phyloP scores from a whole-genome alignment of 2,888 invertebrate genomes.

The Platypus cylindrus region DNA sequence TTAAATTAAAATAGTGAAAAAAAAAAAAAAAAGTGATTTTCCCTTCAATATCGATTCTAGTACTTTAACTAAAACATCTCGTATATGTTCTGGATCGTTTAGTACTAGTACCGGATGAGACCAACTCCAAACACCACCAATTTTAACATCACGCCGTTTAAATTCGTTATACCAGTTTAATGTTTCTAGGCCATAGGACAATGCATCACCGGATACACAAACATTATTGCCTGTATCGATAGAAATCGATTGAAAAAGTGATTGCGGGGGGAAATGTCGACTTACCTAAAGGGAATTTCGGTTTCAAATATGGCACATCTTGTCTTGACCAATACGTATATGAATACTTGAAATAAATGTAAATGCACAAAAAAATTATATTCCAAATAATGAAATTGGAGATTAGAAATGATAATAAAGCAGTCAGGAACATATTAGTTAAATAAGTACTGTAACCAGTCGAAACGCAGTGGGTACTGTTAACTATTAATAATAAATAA shows the following conservation, averaged over 20 bases:
- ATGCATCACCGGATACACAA: conserved; percentile 1
- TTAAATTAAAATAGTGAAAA: too few relatives aligned
- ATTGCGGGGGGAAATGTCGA: too few relatives aligned
- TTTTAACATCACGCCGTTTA: conserved; percentile 13
- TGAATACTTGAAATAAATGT: conserved; percentile 5
- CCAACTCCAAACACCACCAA: conserved; percentile 15
- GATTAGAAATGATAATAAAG: too few relatives aligned
- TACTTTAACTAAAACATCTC: conserved; percentile 12
- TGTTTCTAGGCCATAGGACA: conserved; percentile 10
- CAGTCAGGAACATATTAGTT: too few relatives aligned
- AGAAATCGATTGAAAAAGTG: too few relatives aligned
- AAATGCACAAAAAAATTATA: conserved; percentile 3
- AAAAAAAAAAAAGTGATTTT: too few relatives aligned
- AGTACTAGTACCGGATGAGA: conserved; percentile 19
- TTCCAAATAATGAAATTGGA: too few relatives aligned
- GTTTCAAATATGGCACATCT: conserved; percentile 4
- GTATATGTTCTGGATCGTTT: conserved; percentile 21
- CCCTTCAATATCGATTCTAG: too few relatives aligned
- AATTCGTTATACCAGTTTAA: conserved; percentile 16
- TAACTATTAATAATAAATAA: too few relatives aligned
- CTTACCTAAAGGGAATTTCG: conserved; percentile 7
- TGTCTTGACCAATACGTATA: conserved; percentile 5
- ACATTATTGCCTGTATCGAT: conserved; percentile 4
- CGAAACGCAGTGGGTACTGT: too few relatives aligned
- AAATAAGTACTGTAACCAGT: too few relatives aligned